phyloP scores from a whole-genome alignment of 2,888 invertebrate species.

The Callyntrura guangdongensis region DNA sequence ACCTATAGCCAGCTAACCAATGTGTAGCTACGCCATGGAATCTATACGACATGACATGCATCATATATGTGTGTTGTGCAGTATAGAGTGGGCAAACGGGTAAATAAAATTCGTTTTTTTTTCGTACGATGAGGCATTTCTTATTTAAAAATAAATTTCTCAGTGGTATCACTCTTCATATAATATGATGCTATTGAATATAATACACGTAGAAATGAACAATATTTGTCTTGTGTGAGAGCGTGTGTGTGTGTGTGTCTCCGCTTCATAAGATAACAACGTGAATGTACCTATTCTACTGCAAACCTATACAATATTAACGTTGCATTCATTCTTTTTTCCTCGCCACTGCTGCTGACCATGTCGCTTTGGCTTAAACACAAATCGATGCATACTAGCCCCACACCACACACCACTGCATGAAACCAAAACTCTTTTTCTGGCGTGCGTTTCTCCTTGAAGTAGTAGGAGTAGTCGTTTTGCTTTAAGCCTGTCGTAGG shows the following conservation, averaged over 20 bases:
- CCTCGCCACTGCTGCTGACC: background rate
- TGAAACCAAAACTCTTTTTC: too few species aligned
- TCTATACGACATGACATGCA: too few species aligned
- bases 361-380: background rate
- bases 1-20: background rate
- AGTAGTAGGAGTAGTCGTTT: slow-evolving; percentile 1
- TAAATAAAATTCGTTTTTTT: background rate
- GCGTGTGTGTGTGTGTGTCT: background rate
- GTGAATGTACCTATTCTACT: too few species aligned
- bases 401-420: background rate
- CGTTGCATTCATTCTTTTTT: too few species aligned
- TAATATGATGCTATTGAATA: too few species aligned
- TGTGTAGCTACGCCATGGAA: background rate
- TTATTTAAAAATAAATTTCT: background rate
- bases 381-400: slow-evolving; percentile 13
- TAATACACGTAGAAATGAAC: background rate
- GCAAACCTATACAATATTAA: too few species aligned
- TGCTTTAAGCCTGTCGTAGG: slow-evolving; percentile 23
- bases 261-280: background rate
- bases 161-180: background rate
- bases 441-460: background rate
- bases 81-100: background rate
- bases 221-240: background rate
- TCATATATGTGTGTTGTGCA: too few species aligned
- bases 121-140: background rate